These are phyloP conservation scores for Sepiola atlantica DNA, from an alignment of 2,888 invertebrate species.

Conservation along the genomic window DNA sequence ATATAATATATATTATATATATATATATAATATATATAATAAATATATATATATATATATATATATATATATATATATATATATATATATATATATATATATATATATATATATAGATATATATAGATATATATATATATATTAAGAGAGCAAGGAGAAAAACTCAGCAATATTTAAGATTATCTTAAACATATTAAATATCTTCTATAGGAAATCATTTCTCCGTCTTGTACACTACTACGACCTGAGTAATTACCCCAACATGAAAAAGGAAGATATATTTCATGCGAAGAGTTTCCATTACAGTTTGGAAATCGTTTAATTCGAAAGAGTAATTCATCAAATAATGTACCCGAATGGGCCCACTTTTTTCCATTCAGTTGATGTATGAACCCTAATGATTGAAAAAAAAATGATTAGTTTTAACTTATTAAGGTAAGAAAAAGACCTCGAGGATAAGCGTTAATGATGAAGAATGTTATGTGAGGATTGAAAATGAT, in stretches of 20 bases:
- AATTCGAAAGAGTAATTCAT: not conserved
- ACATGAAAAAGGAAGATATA: slow-evolving; percentile 15
- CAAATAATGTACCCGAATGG: not conserved
- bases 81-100: not conserved
- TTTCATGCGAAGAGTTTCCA: not conserved
- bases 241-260: slow-evolving; percentile 1
- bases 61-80: too few species aligned
- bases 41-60: too few species aligned
- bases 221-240: not conserved
- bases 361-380: not conserved
- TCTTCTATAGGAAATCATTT: not conserved
- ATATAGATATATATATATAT: too few species aligned
- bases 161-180: not conserved
- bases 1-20: too few species aligned
- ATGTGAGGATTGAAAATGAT: too few species aligned
- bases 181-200: slow-evolving; percentile 13
- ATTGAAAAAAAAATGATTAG: not conserved
- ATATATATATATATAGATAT: too few species aligned
- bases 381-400: not conserved
- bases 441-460: too few species aligned
- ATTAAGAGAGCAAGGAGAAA: too few species aligned
- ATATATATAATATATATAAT: too few species aligned
- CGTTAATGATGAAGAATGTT: too few species aligned
- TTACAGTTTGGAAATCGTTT: not conserved
- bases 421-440: too few species aligned